Percentiles rank a stretch among this genome's conserved stretches.
These are phyloP conservation scores for Agelastica alni DNA, from an alignment of 2,888 invertebrate species.

Conservation along the genomic window DNA sequence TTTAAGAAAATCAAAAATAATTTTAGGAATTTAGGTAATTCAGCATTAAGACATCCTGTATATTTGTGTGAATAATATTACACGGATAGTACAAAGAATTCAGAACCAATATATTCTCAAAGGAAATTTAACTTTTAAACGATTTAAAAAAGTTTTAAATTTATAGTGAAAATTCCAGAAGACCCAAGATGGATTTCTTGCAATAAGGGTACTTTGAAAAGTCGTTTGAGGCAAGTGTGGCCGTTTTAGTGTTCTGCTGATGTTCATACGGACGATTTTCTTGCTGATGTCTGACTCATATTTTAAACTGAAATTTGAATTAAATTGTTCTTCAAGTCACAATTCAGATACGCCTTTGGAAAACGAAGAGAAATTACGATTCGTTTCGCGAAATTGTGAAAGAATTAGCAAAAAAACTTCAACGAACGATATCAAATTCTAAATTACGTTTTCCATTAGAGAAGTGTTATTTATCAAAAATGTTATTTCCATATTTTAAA, in stretches of 20 bases:
- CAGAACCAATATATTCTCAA: neutral
- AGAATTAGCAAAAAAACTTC: slow-evolving; percentile 16
- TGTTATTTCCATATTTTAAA: too few relatives aligned
- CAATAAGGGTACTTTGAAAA: slow-evolving; percentile 49
- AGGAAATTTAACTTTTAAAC: slow-evolving; percentile 2
- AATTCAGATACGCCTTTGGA: slow-evolving; percentile 18
- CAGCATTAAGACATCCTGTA: too few relatives aligned
- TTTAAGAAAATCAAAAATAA: too few relatives aligned
- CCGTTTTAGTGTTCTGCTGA: slow-evolving; percentile 43
- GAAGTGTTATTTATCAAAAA: too few relatives aligned
- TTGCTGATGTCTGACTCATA: slow-evolving; percentile 38
- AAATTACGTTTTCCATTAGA: neutral
- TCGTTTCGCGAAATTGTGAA: slow-evolving; percentile 20
- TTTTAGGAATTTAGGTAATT: too few relatives aligned
- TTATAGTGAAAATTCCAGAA: slow-evolving; percentile 19
- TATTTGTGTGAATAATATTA: too few relatives aligned
- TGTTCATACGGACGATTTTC: slow-evolving; percentile 36
- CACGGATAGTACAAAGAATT: too few relatives aligned
- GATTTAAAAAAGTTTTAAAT: slow-evolving; percentile 18
- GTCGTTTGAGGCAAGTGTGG: slow-evolving; percentile 50
- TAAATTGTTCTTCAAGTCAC: slow-evolving; percentile 34
- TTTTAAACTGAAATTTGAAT: slow-evolving; percentile 38
- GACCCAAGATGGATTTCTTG: slow-evolving; percentile 25
- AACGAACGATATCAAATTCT: neutral
- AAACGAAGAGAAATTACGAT: slow-evolving; percentile 13